Evolutionary conservation across 2,888 invertebrate species (phyloP).

Genomic region (Ophion slaviceki): DNA sequence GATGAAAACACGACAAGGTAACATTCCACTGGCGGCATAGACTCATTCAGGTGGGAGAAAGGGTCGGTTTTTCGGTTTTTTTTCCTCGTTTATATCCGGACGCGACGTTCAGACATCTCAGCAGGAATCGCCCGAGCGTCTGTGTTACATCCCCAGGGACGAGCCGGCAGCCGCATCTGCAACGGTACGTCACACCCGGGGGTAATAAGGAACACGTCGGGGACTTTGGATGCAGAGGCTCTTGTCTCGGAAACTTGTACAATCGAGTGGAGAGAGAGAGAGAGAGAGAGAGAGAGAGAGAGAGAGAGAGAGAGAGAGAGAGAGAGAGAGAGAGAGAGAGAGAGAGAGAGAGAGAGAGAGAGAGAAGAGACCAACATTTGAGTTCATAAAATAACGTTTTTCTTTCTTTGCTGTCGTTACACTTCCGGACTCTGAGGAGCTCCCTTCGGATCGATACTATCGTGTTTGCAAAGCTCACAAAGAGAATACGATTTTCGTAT

Average conservation of each 20-base stretch:
- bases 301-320: not conserved
- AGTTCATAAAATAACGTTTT: slow-evolving; percentile 51
- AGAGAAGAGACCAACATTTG: not conserved
- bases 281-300: too few species aligned
- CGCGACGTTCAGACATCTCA: slow-evolving; percentile 65
- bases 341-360: not conserved
- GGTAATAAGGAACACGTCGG: not conserved
- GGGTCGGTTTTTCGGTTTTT: slow-evolving; percentile 21
- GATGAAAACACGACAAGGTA: slow-evolving; percentile 41
- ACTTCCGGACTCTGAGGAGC: not conserved
- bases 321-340: not conserved
- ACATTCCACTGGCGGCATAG: slow-evolving; percentile 46
- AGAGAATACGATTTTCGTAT: not conserved
- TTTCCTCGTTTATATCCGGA: not conserved
- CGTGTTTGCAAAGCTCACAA: not conserved
- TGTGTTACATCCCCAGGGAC: slow-evolving; percentile 28
- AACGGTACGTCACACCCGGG: slow-evolving; percentile 42
- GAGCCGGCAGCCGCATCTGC: slow-evolving; percentile 52
- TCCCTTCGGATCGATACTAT: not conserved
- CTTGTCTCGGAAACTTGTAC: slow-evolving; percentile 29
- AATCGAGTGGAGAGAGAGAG: not conserved
- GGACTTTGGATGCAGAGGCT: not conserved
- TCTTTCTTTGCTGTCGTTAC: not conserved
- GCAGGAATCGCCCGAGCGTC: slow-evolving; percentile 61
- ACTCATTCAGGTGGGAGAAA: slow-evolving; percentile 57